Percentiles rank a stretch among this genome's conserved stretches.
phyloP scores from a whole-genome alignment of 2,113 vertebrate genomes.

The Thomomys bottae region DNA sequence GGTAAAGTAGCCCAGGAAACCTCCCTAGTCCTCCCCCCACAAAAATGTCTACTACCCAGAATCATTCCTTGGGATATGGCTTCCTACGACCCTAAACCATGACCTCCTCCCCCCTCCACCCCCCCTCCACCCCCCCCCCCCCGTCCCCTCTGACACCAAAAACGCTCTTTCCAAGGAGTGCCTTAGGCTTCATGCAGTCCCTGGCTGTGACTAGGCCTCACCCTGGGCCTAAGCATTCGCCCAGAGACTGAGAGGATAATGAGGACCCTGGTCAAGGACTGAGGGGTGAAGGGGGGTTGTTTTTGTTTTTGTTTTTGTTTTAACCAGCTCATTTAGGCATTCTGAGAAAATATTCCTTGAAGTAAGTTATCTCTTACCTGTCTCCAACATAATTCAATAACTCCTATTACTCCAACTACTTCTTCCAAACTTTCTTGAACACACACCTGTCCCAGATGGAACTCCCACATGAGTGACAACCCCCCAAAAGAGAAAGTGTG shows the following conservation, averaged over 20 bases:
- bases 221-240: background rate
- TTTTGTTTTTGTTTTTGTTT: background rate
- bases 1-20: background rate
- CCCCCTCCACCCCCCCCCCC: too few species aligned
- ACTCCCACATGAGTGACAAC: background rate
- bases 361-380: background rate
- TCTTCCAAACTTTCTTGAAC: background rate
- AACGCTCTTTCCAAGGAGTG: background rate
- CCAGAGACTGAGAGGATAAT: background rate
- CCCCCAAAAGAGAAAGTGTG: background rate
- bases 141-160: background rate
- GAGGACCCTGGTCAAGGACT: background rate
- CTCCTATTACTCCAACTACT: background rate
- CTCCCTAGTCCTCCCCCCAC: background rate
- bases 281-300: too few species aligned
- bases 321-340: background rate
- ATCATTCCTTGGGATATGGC: background rate
- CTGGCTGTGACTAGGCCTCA: background rate
- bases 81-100: background rate
- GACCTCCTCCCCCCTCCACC: background rate
- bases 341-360: slow-evolving; percentile 20
- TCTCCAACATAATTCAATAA: background rate
- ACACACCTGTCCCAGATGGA: background rate
- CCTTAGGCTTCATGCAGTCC: background rate
- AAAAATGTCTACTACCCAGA: background rate